These are phyloP conservation scores for Dipodomys merriami DNA, from an alignment of 2,113 vertebrate species.

Conservation along the genomic window DNA sequence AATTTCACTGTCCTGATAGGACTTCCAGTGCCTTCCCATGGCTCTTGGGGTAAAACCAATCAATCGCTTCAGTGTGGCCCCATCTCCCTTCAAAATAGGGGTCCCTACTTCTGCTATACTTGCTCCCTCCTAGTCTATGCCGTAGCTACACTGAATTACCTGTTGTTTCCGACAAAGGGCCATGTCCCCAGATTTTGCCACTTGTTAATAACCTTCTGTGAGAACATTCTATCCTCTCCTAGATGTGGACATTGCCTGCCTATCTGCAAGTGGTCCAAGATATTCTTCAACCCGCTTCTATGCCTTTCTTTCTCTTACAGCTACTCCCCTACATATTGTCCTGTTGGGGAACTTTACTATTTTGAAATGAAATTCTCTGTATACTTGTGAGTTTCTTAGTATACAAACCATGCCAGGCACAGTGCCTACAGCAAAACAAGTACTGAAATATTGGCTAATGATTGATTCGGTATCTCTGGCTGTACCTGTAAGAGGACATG, in stretches of 20 bases:
- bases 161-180: not conserved
- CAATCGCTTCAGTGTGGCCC: not conserved
- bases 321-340: not conserved
- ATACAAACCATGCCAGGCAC: not conserved
- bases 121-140: not conserved
- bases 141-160: not conserved
- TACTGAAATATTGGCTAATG: conserved; percentile 22
- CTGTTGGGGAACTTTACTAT: not conserved
- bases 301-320: not conserved
- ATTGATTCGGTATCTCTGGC: not conserved
- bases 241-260: not conserved
- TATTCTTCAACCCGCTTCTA: not conserved
- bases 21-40: not conserved
- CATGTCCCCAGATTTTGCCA: not conserved
- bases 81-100: not conserved
- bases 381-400: not conserved
- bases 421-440: not conserved
- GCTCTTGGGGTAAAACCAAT: not conserved
- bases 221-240: not conserved
- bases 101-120: not conserved
- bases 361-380: not conserved
- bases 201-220: not conserved
- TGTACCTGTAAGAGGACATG: not conserved
- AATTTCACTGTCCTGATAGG: not conserved
- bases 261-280: not conserved